Evolutionary conservation across 1,140 invertebrate species (phyloP).

Genomic region (Drosophila mayri): DNA sequence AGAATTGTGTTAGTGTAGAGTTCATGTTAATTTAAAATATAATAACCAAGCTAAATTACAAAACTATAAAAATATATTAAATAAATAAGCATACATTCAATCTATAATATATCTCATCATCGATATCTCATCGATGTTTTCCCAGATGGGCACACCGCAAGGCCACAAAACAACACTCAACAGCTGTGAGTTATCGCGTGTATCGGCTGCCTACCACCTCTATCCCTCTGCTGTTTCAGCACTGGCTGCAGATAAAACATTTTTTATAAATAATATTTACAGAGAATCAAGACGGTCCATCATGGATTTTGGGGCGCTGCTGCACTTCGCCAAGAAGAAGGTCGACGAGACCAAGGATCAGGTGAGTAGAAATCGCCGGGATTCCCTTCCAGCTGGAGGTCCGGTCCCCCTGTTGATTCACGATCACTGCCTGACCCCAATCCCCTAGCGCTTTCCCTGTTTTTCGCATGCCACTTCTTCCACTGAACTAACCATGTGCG

Average conservation of each 20-base stretch:
- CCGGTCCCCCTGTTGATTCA: conserved; percentile 6
- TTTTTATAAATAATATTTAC: not conserved
- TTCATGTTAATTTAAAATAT: no score
- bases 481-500: not conserved
- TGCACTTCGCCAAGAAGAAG: conserved; percentile 88
- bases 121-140: no score
- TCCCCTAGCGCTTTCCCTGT: conserved; percentile 8
- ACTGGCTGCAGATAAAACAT: conserved; percentile 7
- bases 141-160: not conserved
- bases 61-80: no score
- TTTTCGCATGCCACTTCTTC: not conserved
- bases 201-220: not conserved
- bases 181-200: conserved; percentile 6
- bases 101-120: not conserved
- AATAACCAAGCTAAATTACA: no score
- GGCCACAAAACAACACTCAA: not conserved
- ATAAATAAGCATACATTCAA: not conserved
- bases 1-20: not conserved
- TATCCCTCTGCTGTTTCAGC: conserved; percentile 6
- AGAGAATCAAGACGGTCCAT: not conserved
- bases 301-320: conserved; percentile 88
- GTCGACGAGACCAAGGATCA: conserved; percentile 83
- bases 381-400: not conserved
- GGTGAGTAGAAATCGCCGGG: conserved; percentile 70
- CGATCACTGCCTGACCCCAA: conserved; percentile 36